A percentile compares a stretch with the other conserved stretches of the same genome.
Conservation (phyloP, 1,140 invertebrate species). For the Drosophila erecta region DNA sequence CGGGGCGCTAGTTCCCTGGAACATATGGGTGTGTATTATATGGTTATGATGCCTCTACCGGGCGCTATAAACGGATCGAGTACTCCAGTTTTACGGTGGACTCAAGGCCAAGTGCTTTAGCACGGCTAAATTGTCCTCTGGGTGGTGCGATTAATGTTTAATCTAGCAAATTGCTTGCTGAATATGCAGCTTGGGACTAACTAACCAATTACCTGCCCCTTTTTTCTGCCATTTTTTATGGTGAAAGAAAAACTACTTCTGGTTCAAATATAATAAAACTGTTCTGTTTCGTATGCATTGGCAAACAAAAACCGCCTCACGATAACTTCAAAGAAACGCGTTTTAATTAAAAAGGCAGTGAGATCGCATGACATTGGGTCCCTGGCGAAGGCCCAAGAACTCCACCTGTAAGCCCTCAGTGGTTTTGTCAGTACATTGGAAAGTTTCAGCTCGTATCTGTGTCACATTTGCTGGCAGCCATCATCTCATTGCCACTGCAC, state of each 20-base stretch:
- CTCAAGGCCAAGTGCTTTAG: slow-evolving; percentile 28
- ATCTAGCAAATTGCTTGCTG: slow-evolving; percentile 4
- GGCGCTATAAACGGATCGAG: slow-evolving; percentile 29
- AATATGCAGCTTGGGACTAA: not conserved
- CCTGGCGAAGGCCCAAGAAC: not conserved
- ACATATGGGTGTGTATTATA: slow-evolving; percentile 30
- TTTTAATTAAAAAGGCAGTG: slow-evolving; percentile 17
- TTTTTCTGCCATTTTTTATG: no score
- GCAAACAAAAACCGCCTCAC: not conserved
- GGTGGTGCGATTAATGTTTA: slow-evolving; percentile 17
- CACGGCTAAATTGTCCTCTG: slow-evolving; percentile 11
- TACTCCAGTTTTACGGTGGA: slow-evolving; percentile 16
- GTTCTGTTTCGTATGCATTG: not conserved
- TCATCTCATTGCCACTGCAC: slow-evolving; percentile 36
- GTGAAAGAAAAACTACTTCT: no score
- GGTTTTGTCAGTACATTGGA: slow-evolving; percentile 20
- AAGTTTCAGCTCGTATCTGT: slow-evolving; percentile 33
- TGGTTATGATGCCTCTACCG: slow-evolving; percentile 23
- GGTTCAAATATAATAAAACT: no score
- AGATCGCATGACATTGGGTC: not conserved
- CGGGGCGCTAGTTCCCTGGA: slow-evolving; percentile 1
- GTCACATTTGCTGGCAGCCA: slow-evolving; percentile 41
- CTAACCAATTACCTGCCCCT: no score
- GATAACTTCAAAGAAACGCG: not conserved
- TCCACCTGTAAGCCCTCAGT: slow-evolving; percentile 5